phyloP scores from a whole-genome alignment of 2,888 invertebrate species.

The Drosophila eohydei region DNA sequence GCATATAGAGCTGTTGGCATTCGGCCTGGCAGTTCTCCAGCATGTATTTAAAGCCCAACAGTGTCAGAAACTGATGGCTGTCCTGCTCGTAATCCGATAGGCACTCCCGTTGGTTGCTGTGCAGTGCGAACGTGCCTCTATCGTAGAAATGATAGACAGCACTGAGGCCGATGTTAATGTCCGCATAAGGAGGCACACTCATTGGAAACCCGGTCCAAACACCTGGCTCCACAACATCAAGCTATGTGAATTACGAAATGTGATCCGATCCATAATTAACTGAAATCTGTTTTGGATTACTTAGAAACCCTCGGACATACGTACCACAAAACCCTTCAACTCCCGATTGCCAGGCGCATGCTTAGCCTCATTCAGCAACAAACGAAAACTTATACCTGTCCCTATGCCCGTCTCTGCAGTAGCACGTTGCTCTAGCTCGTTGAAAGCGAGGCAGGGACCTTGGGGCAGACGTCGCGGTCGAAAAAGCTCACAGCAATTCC shows the following conservation, averaged over 20 bases:
- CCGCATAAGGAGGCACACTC: constrained; percentile 55
- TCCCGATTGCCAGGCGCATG: constrained; percentile 63
- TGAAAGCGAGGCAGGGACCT: constrained; percentile 85
- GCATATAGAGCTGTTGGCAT: constrained; percentile 77
- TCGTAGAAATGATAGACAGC: constrained; percentile 70
- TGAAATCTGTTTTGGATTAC: no score
- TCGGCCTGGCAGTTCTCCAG: constrained; percentile 78
- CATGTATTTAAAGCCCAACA: constrained; percentile 76
- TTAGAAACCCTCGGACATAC: constrained; percentile 6
- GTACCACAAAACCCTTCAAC: constrained; percentile 65
- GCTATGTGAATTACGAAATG: constrained; percentile 17
- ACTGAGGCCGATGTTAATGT: constrained; percentile 62
- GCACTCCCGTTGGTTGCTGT: constrained; percentile 67
- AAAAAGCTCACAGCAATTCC: constrained; percentile 85
- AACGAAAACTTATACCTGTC: constrained; percentile 63
- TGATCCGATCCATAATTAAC: no score
- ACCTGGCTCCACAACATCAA: constrained; percentile 65
- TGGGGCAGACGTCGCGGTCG: constrained; percentile 84
- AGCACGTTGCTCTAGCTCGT: constrained; percentile 67
- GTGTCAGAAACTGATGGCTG: constrained; percentile 56
- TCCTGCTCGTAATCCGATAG: constrained; percentile 72
- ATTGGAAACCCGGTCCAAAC: constrained; percentile 71
- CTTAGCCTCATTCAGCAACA: constrained; percentile 55
- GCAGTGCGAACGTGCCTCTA: constrained; percentile 54
- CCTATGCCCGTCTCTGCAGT: constrained; percentile 49